Percentiles rank a stretch among this genome's conserved stretches.
Evolutionary conservation across 2,888 invertebrate genomes (phyloP).

Genomic region (Amphipyra berbera): DNA sequence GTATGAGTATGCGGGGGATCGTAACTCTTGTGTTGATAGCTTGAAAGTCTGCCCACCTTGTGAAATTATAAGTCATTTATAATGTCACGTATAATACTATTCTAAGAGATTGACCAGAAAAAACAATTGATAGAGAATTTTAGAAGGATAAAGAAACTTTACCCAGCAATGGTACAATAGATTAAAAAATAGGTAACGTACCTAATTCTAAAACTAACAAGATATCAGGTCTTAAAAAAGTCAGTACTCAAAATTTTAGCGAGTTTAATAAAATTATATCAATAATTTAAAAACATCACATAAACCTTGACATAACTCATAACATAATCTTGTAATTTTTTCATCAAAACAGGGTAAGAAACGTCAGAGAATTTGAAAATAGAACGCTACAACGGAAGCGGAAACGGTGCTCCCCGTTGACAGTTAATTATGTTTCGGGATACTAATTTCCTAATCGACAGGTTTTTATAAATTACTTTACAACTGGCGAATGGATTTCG

Average conservation of each 20-base stretch:
- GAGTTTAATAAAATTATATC: no score
- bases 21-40: slow-evolving; percentile 40
- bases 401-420: slow-evolving; percentile 85
- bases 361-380: slow-evolving; percentile 82
- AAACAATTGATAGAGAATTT: no score
- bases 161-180: no score
- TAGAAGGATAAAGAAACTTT: no score
- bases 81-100: background rate
- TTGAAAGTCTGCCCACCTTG: slow-evolving; percentile 28
- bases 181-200: no score
- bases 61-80: slow-evolving; percentile 16
- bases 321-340: slow-evolving; percentile 41
- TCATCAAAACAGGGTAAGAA: slow-evolving; percentile 36
- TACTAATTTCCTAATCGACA: slow-evolving; percentile 86
- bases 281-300: no score
- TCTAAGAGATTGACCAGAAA: no score
- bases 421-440: slow-evolving; percentile 87
- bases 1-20: slow-evolving; percentile 34
- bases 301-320: slow-evolving; percentile 21
- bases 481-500: slow-evolving; percentile 9
- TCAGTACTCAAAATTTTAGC: no score
- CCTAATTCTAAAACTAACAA: no score
- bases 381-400: slow-evolving; percentile 86
- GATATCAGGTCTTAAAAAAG: no score
- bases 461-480: slow-evolving; percentile 70